phyloP scores from a whole-genome alignment of 2,888 invertebrate genomes.

The Siphonodentalium dalli region DNA sequence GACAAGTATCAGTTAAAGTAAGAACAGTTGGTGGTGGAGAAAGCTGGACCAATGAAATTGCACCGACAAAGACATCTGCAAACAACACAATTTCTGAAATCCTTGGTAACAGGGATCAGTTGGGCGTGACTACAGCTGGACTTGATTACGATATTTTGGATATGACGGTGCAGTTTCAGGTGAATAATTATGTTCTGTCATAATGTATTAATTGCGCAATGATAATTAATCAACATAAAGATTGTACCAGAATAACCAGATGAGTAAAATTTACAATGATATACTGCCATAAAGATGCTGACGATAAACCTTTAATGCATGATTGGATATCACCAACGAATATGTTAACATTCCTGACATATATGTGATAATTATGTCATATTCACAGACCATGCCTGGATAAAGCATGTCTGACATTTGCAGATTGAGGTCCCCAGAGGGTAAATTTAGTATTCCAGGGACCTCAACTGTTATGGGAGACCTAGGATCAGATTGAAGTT shows the following conservation, averaged over 20 bases:
- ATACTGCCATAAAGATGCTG: neutral
- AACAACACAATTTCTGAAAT: slow-evolving; percentile 55
- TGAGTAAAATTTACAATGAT: neutral
- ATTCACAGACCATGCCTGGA: too few relatives aligned
- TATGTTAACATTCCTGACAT: too few relatives aligned
- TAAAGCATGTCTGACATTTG: too few relatives aligned
- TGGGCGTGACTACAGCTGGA: slow-evolving; percentile 39
- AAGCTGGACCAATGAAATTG: slow-evolving; percentile 54
- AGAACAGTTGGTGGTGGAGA: slow-evolving; percentile 63
- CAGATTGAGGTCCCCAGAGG: too few relatives aligned
- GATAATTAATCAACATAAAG: neutral
- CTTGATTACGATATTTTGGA: slow-evolving; percentile 54
- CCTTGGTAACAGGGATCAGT: slow-evolving; percentile 45
- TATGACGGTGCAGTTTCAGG: slow-evolving; percentile 39
- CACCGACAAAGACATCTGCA: slow-evolving; percentile 29
- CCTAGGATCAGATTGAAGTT: too few relatives aligned
- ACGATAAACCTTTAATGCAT: neutral
- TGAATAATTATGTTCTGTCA: slow-evolving; percentile 18
- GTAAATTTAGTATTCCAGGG: too few relatives aligned
- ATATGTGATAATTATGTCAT: too few relatives aligned
- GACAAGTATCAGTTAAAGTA: slow-evolving; percentile 48
- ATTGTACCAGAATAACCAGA: neutral
- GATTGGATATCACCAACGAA: too few relatives aligned
- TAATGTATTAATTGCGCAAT: neutral
- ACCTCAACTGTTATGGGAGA: too few relatives aligned